phyloP scores from a whole-genome alignment of 2,797 vertebrate genomes.

The Mionectes olivaceus region DNA sequence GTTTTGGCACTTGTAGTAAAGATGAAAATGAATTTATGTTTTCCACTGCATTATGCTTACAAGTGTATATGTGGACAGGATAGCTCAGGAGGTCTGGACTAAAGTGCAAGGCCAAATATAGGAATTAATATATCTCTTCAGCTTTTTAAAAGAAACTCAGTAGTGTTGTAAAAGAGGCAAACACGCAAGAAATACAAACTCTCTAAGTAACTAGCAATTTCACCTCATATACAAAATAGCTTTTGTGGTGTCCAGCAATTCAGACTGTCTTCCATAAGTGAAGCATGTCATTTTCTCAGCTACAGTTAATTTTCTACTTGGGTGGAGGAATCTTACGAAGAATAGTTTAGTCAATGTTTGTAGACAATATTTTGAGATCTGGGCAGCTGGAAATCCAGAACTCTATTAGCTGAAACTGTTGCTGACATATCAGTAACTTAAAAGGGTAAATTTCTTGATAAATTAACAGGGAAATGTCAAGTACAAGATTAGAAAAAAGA shows the following conservation, averaged over 20 bases:
- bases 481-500: neutral
- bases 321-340: neutral
- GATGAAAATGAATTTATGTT: constrained; percentile 24
- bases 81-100: neutral
- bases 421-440: neutral
- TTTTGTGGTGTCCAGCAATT: neutral
- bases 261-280: neutral
- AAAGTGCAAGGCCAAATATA: neutral
- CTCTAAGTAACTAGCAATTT: neutral
- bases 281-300: neutral
- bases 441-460: neutral
- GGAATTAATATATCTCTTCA: neutral
- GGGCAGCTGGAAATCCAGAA: neutral
- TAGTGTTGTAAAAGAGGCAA: neutral
- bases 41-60: neutral
- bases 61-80: neutral
- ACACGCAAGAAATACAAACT: neutral
- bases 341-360: neutral
- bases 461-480: constrained; percentile 2
- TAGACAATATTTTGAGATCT: neutral
- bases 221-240: neutral
- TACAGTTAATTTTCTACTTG: neutral
- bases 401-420: neutral
- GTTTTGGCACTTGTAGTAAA: constrained; percentile 21
- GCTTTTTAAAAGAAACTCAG: neutral